Evolutionary conservation across 2,113 vertebrate genomes (phyloP).

Genomic region (Pogonocichla stellata): DNA sequence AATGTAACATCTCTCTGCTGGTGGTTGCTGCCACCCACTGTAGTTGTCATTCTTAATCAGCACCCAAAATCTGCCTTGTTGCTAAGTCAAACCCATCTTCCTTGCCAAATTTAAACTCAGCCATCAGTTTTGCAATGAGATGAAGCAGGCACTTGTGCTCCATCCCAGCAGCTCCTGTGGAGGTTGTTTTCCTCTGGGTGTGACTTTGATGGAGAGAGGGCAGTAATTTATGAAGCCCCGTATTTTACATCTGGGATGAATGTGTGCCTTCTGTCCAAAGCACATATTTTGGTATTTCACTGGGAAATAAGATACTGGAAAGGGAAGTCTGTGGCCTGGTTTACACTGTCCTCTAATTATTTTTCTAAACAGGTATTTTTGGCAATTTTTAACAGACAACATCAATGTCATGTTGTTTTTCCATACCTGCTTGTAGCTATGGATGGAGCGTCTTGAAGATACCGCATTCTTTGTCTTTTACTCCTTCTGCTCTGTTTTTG

Average conservation of each 20-base stretch:
- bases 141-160: background rate
- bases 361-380: background rate
- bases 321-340: background rate
- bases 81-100: background rate
- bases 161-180: background rate
- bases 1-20: background rate
- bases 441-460: background rate
- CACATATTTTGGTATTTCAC: background rate
- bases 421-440: background rate
- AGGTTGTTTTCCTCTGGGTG: background rate
- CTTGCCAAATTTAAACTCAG: background rate
- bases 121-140: background rate
- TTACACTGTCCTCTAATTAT: background rate
- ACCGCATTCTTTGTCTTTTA: background rate
- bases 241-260: background rate
- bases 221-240: background rate
- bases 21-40: background rate
- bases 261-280: background rate
- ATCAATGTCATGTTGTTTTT: background rate
- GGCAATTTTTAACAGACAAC: accelerated
- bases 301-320: background rate
- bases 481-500: background rate
- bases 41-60: background rate
- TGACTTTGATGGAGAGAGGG: background rate
- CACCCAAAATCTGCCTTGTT: background rate